phyloP scores from a whole-genome alignment of 2,888 invertebrate species.

The Congeria kusceri region DNA sequence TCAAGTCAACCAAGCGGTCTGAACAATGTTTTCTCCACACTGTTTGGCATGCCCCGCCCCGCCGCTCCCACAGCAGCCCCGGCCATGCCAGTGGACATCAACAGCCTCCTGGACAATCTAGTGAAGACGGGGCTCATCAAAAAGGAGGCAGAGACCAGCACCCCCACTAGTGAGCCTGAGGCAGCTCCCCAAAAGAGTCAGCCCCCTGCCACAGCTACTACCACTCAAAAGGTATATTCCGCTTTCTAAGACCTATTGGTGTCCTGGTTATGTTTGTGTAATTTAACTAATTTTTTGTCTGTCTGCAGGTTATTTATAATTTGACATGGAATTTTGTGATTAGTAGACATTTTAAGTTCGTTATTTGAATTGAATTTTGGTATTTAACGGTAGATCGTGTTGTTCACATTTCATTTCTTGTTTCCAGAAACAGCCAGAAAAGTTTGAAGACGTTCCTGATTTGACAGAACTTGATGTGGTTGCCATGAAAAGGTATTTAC shows the following conservation, averaged over 20 bases:
- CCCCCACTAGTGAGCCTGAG: background rate
- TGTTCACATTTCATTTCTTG: conserved; percentile 3
- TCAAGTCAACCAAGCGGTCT: conserved; percentile 17
- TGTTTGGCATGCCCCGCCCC: conserved; percentile 29
- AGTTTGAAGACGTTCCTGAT: conserved; percentile 76
- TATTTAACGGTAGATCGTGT: no score
- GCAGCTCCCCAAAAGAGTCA: conserved; percentile 6
- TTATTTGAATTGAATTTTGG: no score
- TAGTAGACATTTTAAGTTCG: no score
- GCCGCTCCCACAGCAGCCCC: conserved; percentile 39
- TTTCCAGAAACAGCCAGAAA: conserved; percentile 32
- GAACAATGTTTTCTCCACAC: conserved; percentile 37
- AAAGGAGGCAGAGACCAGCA: conserved; percentile 39
- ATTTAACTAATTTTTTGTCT: background rate
- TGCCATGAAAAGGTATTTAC: conserved; percentile 81
- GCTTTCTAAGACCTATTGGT: conserved; percentile 1
- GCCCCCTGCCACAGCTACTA: background rate
- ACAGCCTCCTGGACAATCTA: conserved; percentile 93
- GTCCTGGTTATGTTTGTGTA: background rate
- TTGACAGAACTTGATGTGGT: conserved; percentile 76
- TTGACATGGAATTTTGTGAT: background rate
- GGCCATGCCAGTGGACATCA: conserved; percentile 88
- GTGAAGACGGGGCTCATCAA: conserved; percentile 93
- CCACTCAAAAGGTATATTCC: conserved; percentile 15
- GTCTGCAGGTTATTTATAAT: background rate